Conservation (phyloP, 2,797 vertebrate species). For the Poeciliopsis infans region DNA sequence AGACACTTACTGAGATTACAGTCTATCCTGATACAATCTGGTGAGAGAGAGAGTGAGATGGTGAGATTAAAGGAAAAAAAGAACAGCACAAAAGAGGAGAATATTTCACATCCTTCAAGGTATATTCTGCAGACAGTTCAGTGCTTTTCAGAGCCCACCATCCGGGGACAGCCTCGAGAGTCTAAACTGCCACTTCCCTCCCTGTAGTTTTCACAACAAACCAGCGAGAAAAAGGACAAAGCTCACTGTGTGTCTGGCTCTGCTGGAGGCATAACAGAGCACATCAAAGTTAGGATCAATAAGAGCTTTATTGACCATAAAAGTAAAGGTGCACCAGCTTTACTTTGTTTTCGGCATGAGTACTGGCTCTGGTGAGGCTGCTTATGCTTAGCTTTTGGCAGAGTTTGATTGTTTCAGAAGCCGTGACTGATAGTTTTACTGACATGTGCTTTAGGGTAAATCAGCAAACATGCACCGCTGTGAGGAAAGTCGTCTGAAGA, state of each 20-base stretch:
- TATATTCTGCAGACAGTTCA: conserved; percentile 89
- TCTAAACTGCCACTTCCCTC: conserved; percentile 84
- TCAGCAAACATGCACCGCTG: conserved; percentile 20
- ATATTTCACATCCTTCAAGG: conserved; percentile 98
- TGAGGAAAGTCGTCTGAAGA: conserved; percentile 33
- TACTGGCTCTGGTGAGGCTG: conserved; percentile 14
- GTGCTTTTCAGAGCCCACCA: conserved; percentile 87
- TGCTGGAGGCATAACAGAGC: conserved; percentile 42
- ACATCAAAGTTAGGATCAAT: conserved; percentile 62
- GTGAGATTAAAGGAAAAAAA: conserved; percentile 83
- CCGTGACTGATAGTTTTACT: conserved; percentile 31
- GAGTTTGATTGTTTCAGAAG: conserved; percentile 46
- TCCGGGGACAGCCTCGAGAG: conserved; percentile 91
- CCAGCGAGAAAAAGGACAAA: conserved; percentile 50
- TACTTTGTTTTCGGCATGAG: conserved; percentile 33
- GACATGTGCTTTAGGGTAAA: conserved; percentile 29
- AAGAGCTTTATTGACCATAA: conserved; percentile 47
- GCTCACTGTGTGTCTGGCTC: conserved; percentile 56
- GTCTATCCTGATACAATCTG: conserved; percentile 99
- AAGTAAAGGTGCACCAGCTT: conserved; percentile 58
- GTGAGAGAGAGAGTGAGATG: conserved; percentile 91
- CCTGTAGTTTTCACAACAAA: conserved; percentile 53
- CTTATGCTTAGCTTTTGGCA: conserved; percentile 15
- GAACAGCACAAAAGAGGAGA: conserved; percentile 75
- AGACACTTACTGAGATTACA: conserved; percentile 98